Evolutionary conservation across 2,113 vertebrate species (phyloP), one percentile per base, ranked within the genome.

Genomic region (Pelusios castaneus): DNA sequence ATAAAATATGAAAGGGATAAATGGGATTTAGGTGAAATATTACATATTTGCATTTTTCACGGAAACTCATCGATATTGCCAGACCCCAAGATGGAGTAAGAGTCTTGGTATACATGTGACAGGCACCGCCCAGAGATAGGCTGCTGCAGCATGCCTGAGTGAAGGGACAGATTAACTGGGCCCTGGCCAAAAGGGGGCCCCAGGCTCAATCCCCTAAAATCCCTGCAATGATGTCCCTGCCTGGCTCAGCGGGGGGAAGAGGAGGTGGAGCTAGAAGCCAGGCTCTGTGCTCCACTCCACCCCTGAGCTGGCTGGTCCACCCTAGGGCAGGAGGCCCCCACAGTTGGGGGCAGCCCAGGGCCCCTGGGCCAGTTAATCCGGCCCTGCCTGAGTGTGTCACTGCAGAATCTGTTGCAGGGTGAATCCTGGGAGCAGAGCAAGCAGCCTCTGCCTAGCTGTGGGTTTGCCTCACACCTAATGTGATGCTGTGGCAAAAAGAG

Each of bases 81-180:
- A 90, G 89, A 91, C 80, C 91, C 91, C 89, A 95, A 95, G 88
- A 94, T 95, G 91, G 95, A 95, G 89, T 97, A 91, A 95, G 93
- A 95, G 89, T 63, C 82, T 92, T 1, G 0, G 82, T 41, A 87
- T 89, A 93, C 76, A 34, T 2, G 63, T 34, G 16, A 38, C 34
- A 67, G 63, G 34, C 8, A 16, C 14, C 19, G 63, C 63, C 63
- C 63, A 67, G 63, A 67, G 34, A 38, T 21, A 67, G 63, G 17
- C 63, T 67, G 34, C 34, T n/a, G 17, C 60, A n/a, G 17, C 8
- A 67, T 31, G 31, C 60, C 60, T 67, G 63, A 16, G 17, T 67
- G 19, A n/a, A n/a, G n/a, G n/a, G n/a, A n/a, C n/a, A n/a, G n/a
- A n/a, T n/a, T n/a, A n/a, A n/a, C n/a, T n/a, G n/a, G n/a, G n/a